Evolutionary conservation across 2,797 vertebrate species (phyloP).

Genomic region (Halcyon badia): DNA sequence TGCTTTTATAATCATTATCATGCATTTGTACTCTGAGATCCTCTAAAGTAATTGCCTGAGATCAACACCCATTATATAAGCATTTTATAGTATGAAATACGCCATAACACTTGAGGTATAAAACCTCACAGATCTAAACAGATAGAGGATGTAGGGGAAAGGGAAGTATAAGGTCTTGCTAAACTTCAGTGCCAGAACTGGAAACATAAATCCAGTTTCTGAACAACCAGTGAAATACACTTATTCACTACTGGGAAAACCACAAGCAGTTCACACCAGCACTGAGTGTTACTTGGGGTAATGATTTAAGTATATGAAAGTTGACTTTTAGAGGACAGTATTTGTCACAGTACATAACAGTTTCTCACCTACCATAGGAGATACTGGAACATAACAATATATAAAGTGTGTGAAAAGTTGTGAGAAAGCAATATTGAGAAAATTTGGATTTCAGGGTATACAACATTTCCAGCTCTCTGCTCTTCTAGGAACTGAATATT

Average conservation of each 20-base stretch:
- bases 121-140: neutral
- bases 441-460: neutral
- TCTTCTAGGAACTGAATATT: rapidly evolving
- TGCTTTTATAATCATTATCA: neutral
- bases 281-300: neutral
- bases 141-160: neutral
- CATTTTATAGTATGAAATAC: neutral
- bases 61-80: neutral
- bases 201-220: neutral
- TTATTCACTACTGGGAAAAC: neutral
- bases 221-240: neutral
- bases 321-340: neutral
- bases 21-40: neutral
- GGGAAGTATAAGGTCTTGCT: neutral
- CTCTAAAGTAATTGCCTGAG: neutral
- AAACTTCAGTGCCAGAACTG: neutral
- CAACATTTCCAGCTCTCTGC: neutral
- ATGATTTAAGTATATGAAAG: neutral
- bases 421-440: neutral
- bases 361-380: neutral
- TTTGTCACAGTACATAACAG: neutral
- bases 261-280: neutral
- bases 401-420: neutral
- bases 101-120: neutral
- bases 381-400: neutral